A percentile compares a stretch with the other conserved stretches of the same genome.
phyloP scores from a whole-genome alignment of 2,113 vertebrate species.

The Galbula dea region DNA sequence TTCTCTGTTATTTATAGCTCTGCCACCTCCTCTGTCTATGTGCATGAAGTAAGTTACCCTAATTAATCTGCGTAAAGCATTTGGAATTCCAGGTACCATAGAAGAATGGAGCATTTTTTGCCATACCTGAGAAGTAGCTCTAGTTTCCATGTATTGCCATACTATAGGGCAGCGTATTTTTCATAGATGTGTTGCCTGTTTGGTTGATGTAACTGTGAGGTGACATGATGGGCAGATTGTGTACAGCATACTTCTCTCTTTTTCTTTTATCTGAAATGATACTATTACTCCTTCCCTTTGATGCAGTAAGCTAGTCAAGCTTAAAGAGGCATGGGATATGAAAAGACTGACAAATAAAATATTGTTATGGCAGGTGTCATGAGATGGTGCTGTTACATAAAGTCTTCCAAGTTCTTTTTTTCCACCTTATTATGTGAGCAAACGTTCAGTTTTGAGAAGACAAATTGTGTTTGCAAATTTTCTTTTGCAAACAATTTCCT shows the following conservation, averaged over 20 bases:
- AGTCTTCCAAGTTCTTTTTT: neutral
- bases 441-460: neutral
- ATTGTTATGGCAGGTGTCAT: conserved; percentile 42
- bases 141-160: neutral
- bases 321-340: conserved; percentile 29
- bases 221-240: conserved; percentile 39
- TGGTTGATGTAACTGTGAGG: neutral
- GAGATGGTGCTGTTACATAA: neutral
- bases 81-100: neutral
- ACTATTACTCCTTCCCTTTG: conserved; percentile 41
- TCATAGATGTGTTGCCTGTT: neutral
- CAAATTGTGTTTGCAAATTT: neutral
- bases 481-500: conserved; percentile 5
- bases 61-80: neutral
- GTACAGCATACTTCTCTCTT: conserved; percentile 11
- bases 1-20: neutral
- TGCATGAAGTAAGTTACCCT: neutral
- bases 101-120: neutral
- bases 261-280: conserved; percentile 39
- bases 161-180: neutral
- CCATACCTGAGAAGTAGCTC: neutral
- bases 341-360: conserved; percentile 52
- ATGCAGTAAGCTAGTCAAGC: conserved; percentile 29
- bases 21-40: neutral
- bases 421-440: neutral